Base-by-base conservation (phyloP, 2,888 invertebrate species). In the Volucella inflata region DNA sequence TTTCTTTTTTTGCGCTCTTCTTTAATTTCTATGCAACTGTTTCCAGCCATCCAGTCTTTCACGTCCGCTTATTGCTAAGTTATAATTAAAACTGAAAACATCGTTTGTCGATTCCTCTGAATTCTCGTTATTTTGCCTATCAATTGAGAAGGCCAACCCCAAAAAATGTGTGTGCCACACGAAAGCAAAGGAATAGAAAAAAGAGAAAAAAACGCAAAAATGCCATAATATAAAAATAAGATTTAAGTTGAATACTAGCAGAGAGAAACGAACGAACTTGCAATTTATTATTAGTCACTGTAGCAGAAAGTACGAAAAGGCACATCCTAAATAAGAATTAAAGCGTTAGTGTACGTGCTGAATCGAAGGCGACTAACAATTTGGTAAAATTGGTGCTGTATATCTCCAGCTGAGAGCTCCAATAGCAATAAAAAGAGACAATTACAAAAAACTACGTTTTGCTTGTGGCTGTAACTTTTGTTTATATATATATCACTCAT, bases 31-130 rank as follows among this genome's bases (percentile, higher is more conserved):
- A 70, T 78, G 70, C 88, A 88, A 78, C 40, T 55, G 88, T 89
- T 90, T 91, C 91, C 91, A 91, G 91, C 92, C 91, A 91, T 91
- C 91, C 91, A 91, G 91, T 90, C 78, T 87, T 89, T 89, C 90
- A 90, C 91, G 90, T 91, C 91, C 90, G 90, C 90, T 90, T 89
- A 89, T 89, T 88, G 89, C 90, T 91, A 91, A 88, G 90, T 91
- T 91, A 91, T 90, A 90, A 90, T 90, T 89, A 89, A 90, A 91
- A 91, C 91, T 91, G 89, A 91, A 89, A 76, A 78, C 82, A 72
- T 72, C 46, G 59, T 65, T 81, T 50, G 65, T 59, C 80, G 77
- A 72, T 76, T 81, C 55, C 59, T 70, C 38, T 62, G 50, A 71
- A 72, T 81, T 62, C 59, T 75, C 67, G 60, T 60, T 80, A 81